Evolutionary conservation across 1,140 invertebrate genomes (phyloP).

Genomic region (Rhynchophorus ferrugineus): DNA sequence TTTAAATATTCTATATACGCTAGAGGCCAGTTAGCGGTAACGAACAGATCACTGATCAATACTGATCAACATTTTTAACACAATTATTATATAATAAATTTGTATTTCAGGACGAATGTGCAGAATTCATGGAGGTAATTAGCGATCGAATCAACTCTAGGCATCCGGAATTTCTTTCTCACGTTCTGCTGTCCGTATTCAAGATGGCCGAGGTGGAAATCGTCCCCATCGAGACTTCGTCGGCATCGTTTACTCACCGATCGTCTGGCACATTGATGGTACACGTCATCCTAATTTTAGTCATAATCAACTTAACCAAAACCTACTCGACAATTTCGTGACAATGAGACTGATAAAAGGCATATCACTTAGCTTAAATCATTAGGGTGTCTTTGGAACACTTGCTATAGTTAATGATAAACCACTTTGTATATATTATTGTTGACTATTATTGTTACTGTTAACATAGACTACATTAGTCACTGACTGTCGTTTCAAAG

Average conservation of each 20-base stretch:
- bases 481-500: conserved; percentile 30
- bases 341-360: conserved; percentile 34
- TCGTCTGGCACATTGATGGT: conserved; percentile 3
- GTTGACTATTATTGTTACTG: conserved; percentile 38
- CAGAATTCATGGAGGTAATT: conserved; percentile 66
- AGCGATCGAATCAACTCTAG: conserved; percentile 77
- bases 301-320: conserved; percentile 9
- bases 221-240: conserved; percentile 41
- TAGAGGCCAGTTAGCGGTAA: too few species aligned
- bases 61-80: too few species aligned
- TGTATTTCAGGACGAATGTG: conserved; percentile 84
- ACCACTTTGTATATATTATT: conserved; percentile 36
- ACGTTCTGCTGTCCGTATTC: conserved; percentile 78
- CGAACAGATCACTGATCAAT: too few species aligned
- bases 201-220: conserved; percentile 88
- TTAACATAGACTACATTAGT: conserved; percentile 32
- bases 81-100: too few species aligned
- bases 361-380: conserved; percentile 24
- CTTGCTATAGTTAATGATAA: conserved; percentile 21
- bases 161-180: conserved; percentile 74
- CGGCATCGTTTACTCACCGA: conserved; percentile 19
- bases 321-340: conserved; percentile 30
- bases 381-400: conserved; percentile 27
- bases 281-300: background rate
- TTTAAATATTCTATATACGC: too few species aligned